A percentile compares a stretch with the other conserved stretches of the same genome.
Conservation (phyloP, 1,140 invertebrate species). For the Atopsyche davidsoni region DNA sequence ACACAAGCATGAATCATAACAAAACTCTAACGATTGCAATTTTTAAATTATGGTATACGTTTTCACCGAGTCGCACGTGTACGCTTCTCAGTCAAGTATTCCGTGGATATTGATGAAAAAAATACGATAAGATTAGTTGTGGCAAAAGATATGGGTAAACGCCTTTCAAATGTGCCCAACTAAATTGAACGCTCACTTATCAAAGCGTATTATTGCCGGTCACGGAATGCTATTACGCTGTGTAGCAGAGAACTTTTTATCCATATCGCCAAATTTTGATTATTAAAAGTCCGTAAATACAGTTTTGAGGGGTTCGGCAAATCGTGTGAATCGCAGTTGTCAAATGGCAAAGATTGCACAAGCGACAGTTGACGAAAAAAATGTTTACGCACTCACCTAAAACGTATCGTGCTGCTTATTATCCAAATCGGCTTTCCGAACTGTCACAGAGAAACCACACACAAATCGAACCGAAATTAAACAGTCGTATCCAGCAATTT, state of each 20-base stretch:
- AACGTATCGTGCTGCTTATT: slow-evolving; percentile 1
- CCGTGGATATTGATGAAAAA: no score
- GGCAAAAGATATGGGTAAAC: slow-evolving; percentile 2
- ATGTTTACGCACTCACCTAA: slow-evolving; percentile 13
- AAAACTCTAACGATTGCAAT: no score
- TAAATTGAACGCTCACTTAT: no score
- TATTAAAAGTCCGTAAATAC: no score
- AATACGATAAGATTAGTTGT: not conserved
- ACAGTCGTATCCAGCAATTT: not conserved
- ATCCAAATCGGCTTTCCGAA: slow-evolving; percentile 7
- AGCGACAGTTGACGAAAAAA: slow-evolving; percentile 9
- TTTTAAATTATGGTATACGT: no score
- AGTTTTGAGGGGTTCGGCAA: not conserved
- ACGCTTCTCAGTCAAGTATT: no score
- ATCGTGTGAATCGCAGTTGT: slow-evolving; percentile 13
- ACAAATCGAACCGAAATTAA: slow-evolving; percentile 7
- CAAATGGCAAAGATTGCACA: slow-evolving; percentile 12
- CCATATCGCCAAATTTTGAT: no score
- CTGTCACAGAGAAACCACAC: slow-evolving; percentile 4
- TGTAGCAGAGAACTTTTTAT: no score
- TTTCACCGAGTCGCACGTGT: no score
- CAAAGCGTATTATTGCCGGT: no score
- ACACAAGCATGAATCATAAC: no score
- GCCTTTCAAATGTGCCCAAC: slow-evolving; percentile 1
- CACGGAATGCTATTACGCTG: no score